Base-by-base conservation (phyloP, 2,797 vertebrate genomes). In the Spinus pinus region DNA sequence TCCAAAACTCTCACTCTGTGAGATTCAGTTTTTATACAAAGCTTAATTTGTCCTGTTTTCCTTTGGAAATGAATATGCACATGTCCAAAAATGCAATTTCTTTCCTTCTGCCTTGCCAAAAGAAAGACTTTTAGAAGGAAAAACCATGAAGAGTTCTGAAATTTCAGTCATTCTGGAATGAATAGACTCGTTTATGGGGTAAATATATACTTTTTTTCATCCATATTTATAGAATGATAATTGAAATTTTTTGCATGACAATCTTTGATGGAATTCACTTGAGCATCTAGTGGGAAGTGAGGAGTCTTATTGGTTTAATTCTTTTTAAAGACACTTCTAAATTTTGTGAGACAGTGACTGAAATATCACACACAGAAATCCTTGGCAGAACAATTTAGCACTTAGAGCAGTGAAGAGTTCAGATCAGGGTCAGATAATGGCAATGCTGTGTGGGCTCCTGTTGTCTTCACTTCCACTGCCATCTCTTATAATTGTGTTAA, bases 141-240 rank as follows among this genome's bases (percentile, higher is more conserved):
- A 90, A 87, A n/a, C 1, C 19, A 44, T 31, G 33, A 27, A 62
- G 37, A 92, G 8, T 71, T 42, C n/a, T 67, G 41, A 74, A 93
- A 50, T 88, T 88, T 82, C 54, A 85, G 57, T 53, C 46, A 75
- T 24, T 28, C 50, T 78, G 58, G n/a, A 93, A 92, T 27, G 35
- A 92, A 71, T 4, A 81, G 30, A 81, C 77, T 41, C 86, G 25
- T 85, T 93, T 86, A 88, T 75, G 71, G 42, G 37, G 69, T 75
- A 92, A 92, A 90, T 88, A 95, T 71, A 81, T 61, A 61, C 9
- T 62, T 74, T 64, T 64, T 89, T 91, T 81, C 37, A 82, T 88
- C 72, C 67, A 39, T 93, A 93, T 94, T 96, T 94, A 93, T 91
- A 33, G 67, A 70, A 83, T 16, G 25, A 86, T 88, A 94, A 94